Base-by-base conservation (phyloP, 2,888 invertebrate genomes). In the Anthrax anthrax region DNA sequence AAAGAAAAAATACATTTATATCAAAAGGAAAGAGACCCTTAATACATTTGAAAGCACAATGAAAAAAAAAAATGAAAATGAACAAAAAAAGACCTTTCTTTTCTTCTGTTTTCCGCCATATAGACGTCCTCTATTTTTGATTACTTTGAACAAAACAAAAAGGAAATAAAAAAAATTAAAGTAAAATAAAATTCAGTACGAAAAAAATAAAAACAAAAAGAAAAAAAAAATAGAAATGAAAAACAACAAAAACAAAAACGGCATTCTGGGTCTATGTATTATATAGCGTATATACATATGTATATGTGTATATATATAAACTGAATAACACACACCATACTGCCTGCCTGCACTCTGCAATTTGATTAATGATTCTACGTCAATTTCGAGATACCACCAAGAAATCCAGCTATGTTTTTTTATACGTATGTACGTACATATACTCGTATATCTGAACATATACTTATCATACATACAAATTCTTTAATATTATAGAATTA, bases 281-380 rank as follows among this genome's bases (percentile, higher is more conserved):
- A 36, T 40, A 40, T 36, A 45, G 40, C 40, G 45, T n/a, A n/a
- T n/a, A n/a, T n/a, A n/a, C n/a, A n/a, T n/a, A n/a, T n/a, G n/a
- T n/a, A n/a, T n/a, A n/a, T n/a, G n/a, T n/a, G n/a, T n/a, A n/a
- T n/a, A n/a, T n/a, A n/a, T n/a, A n/a, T n/a, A n/a, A 45, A 45
- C 45, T 45, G 36, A 45, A 34, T 40, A 45, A 40, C 37, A 37
- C 43, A 18, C 37, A 23, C 37, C 18, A 32, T 13, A 19, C 36
- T 34, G 14, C 34, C 14, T 23, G 60, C 60, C 61, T 61, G 65
- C 65, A 64, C 62, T 63, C 60, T 67, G 66, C 64, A 62, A 56
- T 61, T 64, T 67, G 66, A 67, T 67, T 67, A 67, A 67, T 67
- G 66, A 65, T 65, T 57, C 54, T 57, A 56, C 61, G 67, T 65